Base-by-base conservation (phyloP, 2,113 vertebrate species). In the crab-eating macaque (Macaca fascicularis) region DNA sequence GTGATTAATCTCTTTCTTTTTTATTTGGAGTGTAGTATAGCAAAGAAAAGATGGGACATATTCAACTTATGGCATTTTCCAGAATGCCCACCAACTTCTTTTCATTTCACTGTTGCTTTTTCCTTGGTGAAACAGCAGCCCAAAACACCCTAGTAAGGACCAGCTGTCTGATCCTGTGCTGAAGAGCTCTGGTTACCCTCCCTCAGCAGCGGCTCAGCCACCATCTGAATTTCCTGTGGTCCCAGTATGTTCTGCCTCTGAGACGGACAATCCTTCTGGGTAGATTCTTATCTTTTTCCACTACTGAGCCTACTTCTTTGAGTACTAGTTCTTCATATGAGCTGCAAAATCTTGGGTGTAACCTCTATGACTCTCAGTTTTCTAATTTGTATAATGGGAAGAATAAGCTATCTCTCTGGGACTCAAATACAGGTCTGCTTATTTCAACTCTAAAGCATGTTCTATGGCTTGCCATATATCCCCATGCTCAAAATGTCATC, bases 331-430 rank as follows among this genome's bases (percentile, higher is more conserved):
- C 16, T 85, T 93, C 38, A 22, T 48, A 76, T 45, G 23, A 91
- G 40, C 70, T 81, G 8, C n/a, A 95, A 88, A 78, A 69, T 32
- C 19, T 40, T n/a, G 43, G 3, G 3, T 93, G 40, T 87, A 45
- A 92, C n/a, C 61, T 92, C 45, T 89, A 3, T 80, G 69, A 92
- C 22, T 94, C n/a, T 94, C 61, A 61, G 82, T 96, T 92, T 88
- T 22, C 59, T 89, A 83, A 93, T 78, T 40, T 82, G 12, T 84
- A 12, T 52, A 52, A 79, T 88, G 81, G 8, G 30, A 96, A 97
- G 12, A 92, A 70, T 72, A 79, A 95, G 70, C 35, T 11, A 40
- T 90, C 35, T 90, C 10, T 95, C 83, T 74, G 64, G 30, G 6
- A 78, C 17, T 86, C 95, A 83, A 82, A 75, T 89, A 59, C 19